Evolutionary conservation across 2,113 vertebrate species (phyloP), one percentile per base, ranked within the genome.

Genomic region (Hiodon tergisus): DNA sequence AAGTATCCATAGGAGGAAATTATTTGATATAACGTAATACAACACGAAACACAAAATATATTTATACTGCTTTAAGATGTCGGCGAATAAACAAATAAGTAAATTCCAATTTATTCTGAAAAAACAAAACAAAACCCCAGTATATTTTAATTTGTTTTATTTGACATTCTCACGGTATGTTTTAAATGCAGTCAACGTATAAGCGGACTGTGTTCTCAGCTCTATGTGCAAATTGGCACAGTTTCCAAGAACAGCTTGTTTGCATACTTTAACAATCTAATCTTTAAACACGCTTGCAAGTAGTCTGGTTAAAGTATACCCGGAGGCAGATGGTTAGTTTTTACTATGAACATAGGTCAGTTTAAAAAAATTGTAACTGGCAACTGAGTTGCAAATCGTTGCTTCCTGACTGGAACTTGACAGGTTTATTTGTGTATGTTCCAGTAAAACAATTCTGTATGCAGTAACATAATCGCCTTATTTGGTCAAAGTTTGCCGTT

Each of bases 201-300:
- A 52, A 59, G 16, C 6, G 13, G 14, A 59, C n/a, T 13, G n/a
- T 60, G 66, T 66, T 54, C 48, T 65, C 7, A 65, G 54, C 53
- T 52, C 47, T 61, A 31, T 69, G 58, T 66, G 66, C 63, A 58
- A 57, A 59, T 16, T 68, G 74, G n/a, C 13, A 67, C 67, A 73
- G 75, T 78, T 82, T 78, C 81, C 75, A 82, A 68, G 77, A 82
- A 77, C 66, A 73, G 55, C n/a, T 2, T 63, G 70, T 81, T 79
- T 79, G 75, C 75, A 59, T 69, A 70, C 79, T 53, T 51, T 59
- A n/a, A 69, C 70, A 67, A 74, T 74, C 74, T 78, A 76, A 80
- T 76, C 78, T 60, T 69, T 57, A 71, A 76, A 67, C 9, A 55
- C 63, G 58, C 47, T 75, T 53, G 50, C 51, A 76, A 73, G 57